Evolutionary conservation across 2,113 vertebrate genomes (phyloP).

Genomic region (Cebus imitator): DNA sequence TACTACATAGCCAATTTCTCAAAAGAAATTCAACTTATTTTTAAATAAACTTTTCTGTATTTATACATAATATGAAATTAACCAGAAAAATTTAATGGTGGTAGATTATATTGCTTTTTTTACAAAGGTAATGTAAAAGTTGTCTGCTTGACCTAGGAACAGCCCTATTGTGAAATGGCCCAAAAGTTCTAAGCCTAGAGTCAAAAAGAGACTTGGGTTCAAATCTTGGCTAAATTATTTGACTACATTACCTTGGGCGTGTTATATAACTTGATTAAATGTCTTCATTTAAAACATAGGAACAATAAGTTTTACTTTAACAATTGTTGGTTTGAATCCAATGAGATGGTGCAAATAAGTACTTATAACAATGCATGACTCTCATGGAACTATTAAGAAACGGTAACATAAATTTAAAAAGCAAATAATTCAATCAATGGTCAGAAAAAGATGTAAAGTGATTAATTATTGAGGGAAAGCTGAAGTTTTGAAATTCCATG

Average conservation of each 20-base stretch:
- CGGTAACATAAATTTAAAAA: slow-evolving; percentile 19
- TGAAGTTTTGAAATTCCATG: neutral
- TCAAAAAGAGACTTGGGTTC: slow-evolving; percentile 10
- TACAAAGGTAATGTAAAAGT: neutral
- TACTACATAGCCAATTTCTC: neutral
- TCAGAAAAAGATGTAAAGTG: neutral
- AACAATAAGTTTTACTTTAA: slow-evolving; percentile 37
- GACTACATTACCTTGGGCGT: neutral
- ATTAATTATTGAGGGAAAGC: slow-evolving; percentile 31
- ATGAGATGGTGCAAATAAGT: neutral
- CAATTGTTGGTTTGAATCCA: neutral
- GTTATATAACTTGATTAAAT: neutral
- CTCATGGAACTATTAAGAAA: slow-evolving; percentile 14
- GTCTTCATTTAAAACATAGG: neutral
- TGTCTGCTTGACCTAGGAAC: neutral
- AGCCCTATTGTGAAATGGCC: neutral
- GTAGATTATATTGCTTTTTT: neutral
- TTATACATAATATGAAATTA: slow-evolving; percentile 30
- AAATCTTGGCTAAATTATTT: neutral
- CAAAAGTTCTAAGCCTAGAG: neutral
- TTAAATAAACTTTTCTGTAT: neutral
- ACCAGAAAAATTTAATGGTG: neutral
- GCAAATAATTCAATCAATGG: neutral
- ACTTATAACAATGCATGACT: neutral
- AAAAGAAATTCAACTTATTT: slow-evolving; percentile 12